Percentiles rank a stretch among this genome's conserved stretches.
These are phyloP conservation scores for Scaptomyza tumidula DNA, from an alignment of 2,888 invertebrate species.

Conservation along the genomic window DNA sequence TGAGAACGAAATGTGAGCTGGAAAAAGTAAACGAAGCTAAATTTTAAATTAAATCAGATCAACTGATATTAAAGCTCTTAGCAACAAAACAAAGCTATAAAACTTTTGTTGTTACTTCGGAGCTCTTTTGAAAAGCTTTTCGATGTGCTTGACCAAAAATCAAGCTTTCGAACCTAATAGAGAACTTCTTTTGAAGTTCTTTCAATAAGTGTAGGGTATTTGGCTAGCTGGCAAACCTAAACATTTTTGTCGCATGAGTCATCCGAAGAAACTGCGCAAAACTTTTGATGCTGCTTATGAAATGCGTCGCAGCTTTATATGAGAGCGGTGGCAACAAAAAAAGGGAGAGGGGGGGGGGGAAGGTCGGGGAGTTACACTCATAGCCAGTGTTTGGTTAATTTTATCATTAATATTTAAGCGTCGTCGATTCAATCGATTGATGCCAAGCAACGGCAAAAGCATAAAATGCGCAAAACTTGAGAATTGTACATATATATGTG, in stretches of 20 bases:
- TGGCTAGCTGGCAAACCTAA: neutral
- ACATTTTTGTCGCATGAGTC: slow-evolving; percentile 35
- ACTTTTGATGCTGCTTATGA: slow-evolving; percentile 60
- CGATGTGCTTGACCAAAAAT: too few relatives aligned
- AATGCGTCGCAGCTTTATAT: slow-evolving; percentile 36
- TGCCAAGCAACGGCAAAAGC: slow-evolving; percentile 23
- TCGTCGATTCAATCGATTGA: slow-evolving; percentile 75
- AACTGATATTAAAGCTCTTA: too few relatives aligned
- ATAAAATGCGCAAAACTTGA: slow-evolving; percentile 61
- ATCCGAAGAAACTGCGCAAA: slow-evolving; percentile 50
- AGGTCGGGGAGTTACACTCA: slow-evolving; percentile 7
- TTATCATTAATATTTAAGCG: slow-evolving; percentile 76
- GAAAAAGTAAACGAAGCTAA: too few relatives aligned
- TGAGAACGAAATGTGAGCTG: too few relatives aligned
- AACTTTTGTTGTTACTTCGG: too few relatives aligned
- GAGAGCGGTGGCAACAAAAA: neutral
- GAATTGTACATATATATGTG: slow-evolving; percentile 12
- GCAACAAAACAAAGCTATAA: too few relatives aligned
- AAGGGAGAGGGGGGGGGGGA: neutral
- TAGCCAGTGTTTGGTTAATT: slow-evolving; percentile 48
- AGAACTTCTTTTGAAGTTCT: neutral
- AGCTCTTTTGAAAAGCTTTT: too few relatives aligned
- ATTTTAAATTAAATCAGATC: too few relatives aligned
- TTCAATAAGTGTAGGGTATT: slow-evolving; percentile 1
- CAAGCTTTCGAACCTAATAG: too few relatives aligned